These are phyloP conservation scores for Eupithecia centaureata DNA, from an alignment of 2,888 invertebrate species.

Conservation along the genomic window DNA sequence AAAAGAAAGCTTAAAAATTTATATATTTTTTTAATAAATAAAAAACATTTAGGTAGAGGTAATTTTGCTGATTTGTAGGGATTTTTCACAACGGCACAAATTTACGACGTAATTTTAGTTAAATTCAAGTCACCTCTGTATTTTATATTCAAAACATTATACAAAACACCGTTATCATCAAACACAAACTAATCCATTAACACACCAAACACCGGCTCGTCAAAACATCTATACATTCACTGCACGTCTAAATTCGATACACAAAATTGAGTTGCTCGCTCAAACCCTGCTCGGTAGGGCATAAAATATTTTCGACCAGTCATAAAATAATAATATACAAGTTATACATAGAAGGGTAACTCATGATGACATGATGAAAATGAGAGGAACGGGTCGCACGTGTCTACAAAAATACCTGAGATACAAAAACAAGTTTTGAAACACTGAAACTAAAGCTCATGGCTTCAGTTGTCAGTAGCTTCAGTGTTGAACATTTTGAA, in stretches of 20 bases:
- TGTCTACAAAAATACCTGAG: too few species aligned
- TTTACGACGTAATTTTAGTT: too few species aligned
- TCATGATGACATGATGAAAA: background rate
- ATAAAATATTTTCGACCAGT: constrained; percentile 47
- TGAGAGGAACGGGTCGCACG: background rate
- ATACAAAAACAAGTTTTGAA: too few species aligned
- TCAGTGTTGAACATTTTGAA: too few species aligned
- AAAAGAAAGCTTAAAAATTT: too few species aligned
- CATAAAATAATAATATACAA: constrained; percentile 25
- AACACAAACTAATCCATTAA: constrained; percentile 27
- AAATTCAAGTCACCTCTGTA: background rate
- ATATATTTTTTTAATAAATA: too few species aligned
- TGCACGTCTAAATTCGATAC: constrained; percentile 65
- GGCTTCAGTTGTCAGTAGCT: too few species aligned
- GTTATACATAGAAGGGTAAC: constrained; percentile 17
- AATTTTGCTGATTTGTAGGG: too few species aligned
- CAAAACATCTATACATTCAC: constrained; percentile 55
- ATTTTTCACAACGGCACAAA: too few species aligned
- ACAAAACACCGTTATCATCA: constrained; percentile 29
- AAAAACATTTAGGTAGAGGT: too few species aligned
- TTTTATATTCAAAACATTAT: background rate
- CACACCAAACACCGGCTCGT: constrained; percentile 41
- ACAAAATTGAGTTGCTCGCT: constrained; percentile 72
- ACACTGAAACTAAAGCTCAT: too few species aligned
- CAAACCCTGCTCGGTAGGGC: constrained; percentile 49